phyloP scores from a whole-genome alignment of 2,888 invertebrate genomes.

The Pachydiplax longipennis region DNA sequence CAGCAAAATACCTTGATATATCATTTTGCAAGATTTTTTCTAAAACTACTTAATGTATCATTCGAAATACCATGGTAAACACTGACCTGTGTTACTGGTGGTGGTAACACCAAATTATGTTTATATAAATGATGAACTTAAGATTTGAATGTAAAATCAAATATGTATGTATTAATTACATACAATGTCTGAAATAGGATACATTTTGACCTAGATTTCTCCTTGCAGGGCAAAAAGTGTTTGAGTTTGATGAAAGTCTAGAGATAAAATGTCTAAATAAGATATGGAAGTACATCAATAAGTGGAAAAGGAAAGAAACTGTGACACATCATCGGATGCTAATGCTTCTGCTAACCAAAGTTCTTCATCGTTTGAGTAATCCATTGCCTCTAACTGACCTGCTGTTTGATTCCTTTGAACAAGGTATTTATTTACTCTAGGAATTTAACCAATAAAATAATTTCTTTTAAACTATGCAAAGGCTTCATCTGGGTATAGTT shows the following conservation, averaged over 20 bases:
- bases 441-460: background rate
- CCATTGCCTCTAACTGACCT: constrained; percentile 90
- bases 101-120: no score
- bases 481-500: background rate
- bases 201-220: constrained; percentile 18
- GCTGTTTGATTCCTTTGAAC: constrained; percentile 86
- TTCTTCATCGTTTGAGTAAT: constrained; percentile 80
- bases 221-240: constrained; percentile 56
- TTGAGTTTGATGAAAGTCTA: constrained; percentile 67
- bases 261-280: constrained; percentile 70
- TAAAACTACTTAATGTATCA: no score
- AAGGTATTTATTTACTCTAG: constrained; percentile 63
- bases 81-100: no score
- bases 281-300: constrained; percentile 79
- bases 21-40: no score
- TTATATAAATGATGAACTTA: no score
- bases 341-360: constrained; percentile 80
- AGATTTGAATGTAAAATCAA: no score
- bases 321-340: constrained; percentile 79
- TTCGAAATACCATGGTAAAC: no score
- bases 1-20: no score
- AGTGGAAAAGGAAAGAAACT: constrained; percentile 69
- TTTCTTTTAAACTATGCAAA: background rate
- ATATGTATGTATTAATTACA: no score
- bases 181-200: no score